phyloP scores from a whole-genome alignment of 1,140 invertebrate genomes.

The Eubasilissa regina region DNA sequence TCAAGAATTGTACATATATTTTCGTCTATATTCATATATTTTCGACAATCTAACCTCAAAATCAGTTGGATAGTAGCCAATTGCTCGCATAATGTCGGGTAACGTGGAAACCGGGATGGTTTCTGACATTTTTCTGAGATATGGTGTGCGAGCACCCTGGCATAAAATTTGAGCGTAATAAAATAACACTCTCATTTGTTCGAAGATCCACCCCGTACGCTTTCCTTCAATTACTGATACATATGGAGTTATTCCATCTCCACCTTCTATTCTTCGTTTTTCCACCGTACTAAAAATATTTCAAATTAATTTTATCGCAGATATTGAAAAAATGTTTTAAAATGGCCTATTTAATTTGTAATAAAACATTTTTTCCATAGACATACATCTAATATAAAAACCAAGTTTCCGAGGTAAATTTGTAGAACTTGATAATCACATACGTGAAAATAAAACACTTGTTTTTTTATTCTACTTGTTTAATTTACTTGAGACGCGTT shows the following conservation, averaged over 20 bases:
- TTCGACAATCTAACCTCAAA: slow-evolving; percentile 25
- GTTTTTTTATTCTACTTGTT: no score
- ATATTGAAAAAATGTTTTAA: neutral
- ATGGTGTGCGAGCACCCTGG: slow-evolving; percentile 38
- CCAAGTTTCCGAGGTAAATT: no score
- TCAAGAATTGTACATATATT: neutral
- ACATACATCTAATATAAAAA: no score
- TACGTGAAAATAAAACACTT: no score
- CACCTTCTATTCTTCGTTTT: neutral
- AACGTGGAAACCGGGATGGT: slow-evolving; percentile 31
- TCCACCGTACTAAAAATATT: slow-evolving; percentile 20
- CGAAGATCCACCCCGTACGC: slow-evolving; percentile 25
- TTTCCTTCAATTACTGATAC: slow-evolving; percentile 35
- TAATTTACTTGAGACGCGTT: no score
- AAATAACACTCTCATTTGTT: slow-evolving; percentile 38
- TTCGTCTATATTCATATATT: neutral
- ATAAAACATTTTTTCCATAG: no score
- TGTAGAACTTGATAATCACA: no score
- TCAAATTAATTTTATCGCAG: no score
- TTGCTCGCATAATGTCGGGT: slow-evolving; percentile 41
- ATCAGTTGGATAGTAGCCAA: slow-evolving; percentile 43
- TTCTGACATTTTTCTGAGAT: slow-evolving; percentile 38
- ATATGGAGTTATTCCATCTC: slow-evolving; percentile 36
- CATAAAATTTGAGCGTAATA: slow-evolving; percentile 48
- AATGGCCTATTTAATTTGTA: neutral